Conservation (phyloP, 2,113 vertebrate genomes). For the Chrysemys picta region DNA sequence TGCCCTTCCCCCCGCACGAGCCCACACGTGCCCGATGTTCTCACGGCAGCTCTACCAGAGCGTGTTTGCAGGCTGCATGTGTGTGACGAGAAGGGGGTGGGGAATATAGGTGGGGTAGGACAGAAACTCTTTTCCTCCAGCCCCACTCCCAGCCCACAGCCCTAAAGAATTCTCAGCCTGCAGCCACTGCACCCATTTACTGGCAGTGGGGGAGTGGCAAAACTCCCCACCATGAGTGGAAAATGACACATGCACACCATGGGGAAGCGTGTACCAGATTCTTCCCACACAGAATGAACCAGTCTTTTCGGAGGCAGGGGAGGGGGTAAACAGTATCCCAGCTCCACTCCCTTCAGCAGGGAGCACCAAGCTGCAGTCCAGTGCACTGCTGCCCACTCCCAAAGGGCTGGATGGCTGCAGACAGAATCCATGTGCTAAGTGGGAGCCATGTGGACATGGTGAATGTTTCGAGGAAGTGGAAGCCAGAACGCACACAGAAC, state of each 20-base stretch:
- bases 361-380: background rate
- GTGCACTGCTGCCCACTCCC: background rate
- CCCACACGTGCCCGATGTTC: background rate
- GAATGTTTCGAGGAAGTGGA: background rate
- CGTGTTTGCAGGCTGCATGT: rapidly evolving
- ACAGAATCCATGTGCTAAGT: background rate
- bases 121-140: background rate
- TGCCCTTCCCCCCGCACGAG: background rate
- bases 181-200: background rate
- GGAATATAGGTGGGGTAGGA: background rate
- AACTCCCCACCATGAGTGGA: background rate
- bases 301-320: background rate
- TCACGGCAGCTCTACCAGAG: rapidly evolving
- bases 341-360: background rate
- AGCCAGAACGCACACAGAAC: background rate
- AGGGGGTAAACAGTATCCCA: background rate
- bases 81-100: background rate
- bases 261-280: background rate
- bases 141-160: background rate
- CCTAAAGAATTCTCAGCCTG: background rate
- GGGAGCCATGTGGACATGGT: background rate
- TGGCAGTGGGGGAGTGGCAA: background rate
- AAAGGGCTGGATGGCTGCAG: background rate
- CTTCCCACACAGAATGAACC: background rate
- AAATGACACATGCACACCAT: background rate